Conservation (phyloP, 2,888 invertebrate species). For the Eupithecia tripunctaria region DNA sequence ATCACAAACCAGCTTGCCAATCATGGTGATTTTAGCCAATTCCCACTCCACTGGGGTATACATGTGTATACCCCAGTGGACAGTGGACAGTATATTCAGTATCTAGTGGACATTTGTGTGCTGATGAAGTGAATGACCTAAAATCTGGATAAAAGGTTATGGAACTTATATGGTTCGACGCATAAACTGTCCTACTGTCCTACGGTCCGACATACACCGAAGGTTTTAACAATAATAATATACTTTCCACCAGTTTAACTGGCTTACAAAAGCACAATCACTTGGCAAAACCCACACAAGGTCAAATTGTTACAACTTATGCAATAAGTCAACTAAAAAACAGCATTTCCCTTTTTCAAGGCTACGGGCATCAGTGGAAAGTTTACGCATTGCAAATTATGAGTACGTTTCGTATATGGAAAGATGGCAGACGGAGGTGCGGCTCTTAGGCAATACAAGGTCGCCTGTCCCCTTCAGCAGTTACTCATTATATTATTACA, state of each 20-base stretch:
- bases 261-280: background rate
- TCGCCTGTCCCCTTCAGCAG: conserved; percentile 20
- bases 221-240: background rate
- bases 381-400: conserved; percentile 23
- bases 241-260: background rate
- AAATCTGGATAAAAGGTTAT: background rate
- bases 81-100: no score
- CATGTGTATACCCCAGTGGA: no score
- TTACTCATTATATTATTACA: conserved; percentile 5
- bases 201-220: background rate
- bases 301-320: background rate
- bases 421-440: conserved; percentile 9
- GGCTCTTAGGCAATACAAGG: conserved; percentile 22
- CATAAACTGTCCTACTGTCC: background rate
- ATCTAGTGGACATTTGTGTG: background rate
- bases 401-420: conserved; percentile 9
- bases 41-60: background rate
- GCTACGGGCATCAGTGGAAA: conserved; percentile 34
- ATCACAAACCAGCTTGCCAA: no score
- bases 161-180: no score
- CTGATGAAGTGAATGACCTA: background rate
- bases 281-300: background rate
- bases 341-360: conserved; percentile 37
- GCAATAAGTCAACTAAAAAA: background rate
- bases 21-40: no score